These are phyloP conservation scores for Trimorus sp. DNA, from an alignment of 2,888 invertebrate genomes.

Conservation along the genomic window DNA sequence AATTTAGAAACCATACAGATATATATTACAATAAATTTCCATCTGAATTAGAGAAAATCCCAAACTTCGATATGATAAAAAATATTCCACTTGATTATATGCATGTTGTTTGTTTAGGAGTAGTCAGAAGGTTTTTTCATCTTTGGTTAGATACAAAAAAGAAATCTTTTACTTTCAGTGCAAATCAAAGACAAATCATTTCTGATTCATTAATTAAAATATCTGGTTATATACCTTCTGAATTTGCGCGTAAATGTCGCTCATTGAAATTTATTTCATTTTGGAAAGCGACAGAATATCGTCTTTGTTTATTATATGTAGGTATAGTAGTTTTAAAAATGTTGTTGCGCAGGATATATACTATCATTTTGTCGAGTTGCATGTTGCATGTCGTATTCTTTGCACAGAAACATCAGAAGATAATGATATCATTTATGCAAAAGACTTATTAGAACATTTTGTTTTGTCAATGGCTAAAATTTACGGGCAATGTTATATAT, in stretches of 20 bases:
- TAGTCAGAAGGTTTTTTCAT: constrained; percentile 28
- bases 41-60: constrained; percentile 64
- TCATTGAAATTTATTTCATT: constrained; percentile 38
- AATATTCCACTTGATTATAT: constrained; percentile 67
- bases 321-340: constrained; percentile 43
- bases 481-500: constrained; percentile 33
- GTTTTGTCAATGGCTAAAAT: too few species aligned
- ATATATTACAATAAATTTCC: constrained; percentile 43
- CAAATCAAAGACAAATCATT: constrained; percentile 19
- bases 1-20: constrained; percentile 31
- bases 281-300: constrained; percentile 53
- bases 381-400: constrained; percentile 45
- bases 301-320: constrained; percentile 40
- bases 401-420: too few species aligned
- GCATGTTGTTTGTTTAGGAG: constrained; percentile 51
- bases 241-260: constrained; percentile 42
- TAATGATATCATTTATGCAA: too few species aligned
- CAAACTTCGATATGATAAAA: constrained; percentile 67
- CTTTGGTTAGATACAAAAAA: constrained; percentile 40
- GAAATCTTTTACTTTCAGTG: constrained; percentile 23
- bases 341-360: constrained; percentile 14
- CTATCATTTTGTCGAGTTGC: constrained; percentile 38
- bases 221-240: constrained; percentile 30
- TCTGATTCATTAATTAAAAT: constrained; percentile 17
- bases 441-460: too few species aligned